Percentiles rank a stretch among this genome's conserved stretches.
Evolutionary conservation across 2,113 vertebrate species (phyloP).

Genomic region (Percina caprodes): DNA sequence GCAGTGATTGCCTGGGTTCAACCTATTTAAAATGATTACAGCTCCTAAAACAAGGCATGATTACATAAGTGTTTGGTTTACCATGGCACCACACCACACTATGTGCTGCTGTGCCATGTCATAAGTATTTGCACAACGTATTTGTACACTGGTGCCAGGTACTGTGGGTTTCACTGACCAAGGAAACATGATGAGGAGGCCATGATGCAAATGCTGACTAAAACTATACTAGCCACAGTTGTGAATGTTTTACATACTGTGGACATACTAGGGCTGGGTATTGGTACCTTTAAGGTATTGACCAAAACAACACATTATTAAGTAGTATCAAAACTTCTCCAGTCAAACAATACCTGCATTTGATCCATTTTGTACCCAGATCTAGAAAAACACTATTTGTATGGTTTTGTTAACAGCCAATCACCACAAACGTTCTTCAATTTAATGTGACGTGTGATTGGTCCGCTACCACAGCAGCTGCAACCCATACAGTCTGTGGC

Average conservation of each 20-base stretch:
- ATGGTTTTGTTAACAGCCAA: no score
- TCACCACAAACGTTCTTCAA: no score
- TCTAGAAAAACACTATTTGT: no score
- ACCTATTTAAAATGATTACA: neutral
- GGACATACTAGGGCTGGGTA: no score
- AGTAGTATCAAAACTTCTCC: no score
- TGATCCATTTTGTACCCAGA: no score
- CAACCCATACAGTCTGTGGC: no score
- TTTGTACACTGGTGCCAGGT: conserved; percentile 13
- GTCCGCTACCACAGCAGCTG: no score
- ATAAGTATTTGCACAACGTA: neutral
- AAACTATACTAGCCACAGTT: neutral
- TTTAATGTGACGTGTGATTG: no score
- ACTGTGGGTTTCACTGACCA: neutral
- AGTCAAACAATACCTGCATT: no score
- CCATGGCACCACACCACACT: neutral
- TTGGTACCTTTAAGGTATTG: no score
- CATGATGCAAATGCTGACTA: conserved; percentile 4
- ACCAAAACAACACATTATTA: no score
- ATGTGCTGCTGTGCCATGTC: neutral
- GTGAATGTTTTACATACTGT: neutral
- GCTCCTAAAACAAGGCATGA: neutral
- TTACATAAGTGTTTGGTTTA: neutral
- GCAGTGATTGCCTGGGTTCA: neutral
- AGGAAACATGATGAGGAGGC: neutral